Conservation (phyloP, 2,888 invertebrate genomes). For the Phasia obesa region DNA sequence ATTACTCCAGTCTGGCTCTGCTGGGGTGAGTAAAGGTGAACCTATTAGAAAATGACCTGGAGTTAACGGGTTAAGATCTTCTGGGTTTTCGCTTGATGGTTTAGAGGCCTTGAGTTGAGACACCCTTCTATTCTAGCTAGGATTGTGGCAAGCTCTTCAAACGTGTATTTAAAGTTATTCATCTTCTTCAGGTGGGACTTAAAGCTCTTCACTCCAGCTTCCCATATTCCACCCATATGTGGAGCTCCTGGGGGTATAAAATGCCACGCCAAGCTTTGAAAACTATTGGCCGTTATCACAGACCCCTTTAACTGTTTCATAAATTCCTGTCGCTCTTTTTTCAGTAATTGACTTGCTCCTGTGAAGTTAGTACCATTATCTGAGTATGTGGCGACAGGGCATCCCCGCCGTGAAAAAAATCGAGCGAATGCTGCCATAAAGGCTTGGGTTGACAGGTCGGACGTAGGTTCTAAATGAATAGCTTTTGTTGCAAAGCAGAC, state of each 20-base stretch:
- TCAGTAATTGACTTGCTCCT: background rate
- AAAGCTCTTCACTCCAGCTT: conserved; percentile 12
- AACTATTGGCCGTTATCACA: background rate
- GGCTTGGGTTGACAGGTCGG: conserved; percentile 28
- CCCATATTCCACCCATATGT: conserved; percentile 34
- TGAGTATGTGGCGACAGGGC: conserved; percentile 29
- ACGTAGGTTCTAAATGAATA: conserved; percentile 34
- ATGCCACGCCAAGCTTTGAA: conserved; percentile 26
- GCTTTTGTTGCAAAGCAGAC: conserved; percentile 47
- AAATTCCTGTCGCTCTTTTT: conserved; percentile 50
- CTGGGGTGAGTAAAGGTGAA: conserved; percentile 4
- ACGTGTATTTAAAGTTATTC: background rate
- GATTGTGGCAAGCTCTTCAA: conserved; percentile 16
- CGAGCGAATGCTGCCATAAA: conserved; percentile 64
- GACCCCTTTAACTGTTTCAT: conserved; percentile 20
- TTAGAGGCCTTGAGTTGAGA: conserved; percentile 39
- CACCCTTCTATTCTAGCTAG: conserved; percentile 40
- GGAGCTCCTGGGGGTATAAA: conserved; percentile 39
- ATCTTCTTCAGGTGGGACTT: conserved; percentile 3
- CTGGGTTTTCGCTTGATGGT: conserved; percentile 16
- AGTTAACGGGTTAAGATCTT: conserved; percentile 11
- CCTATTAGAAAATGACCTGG: conserved; percentile 38
- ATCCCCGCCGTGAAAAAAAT: conserved; percentile 38
- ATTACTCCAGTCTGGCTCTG: conserved; percentile 5
- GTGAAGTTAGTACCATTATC: conserved; percentile 40